Conservation (phyloP, 2,888 invertebrate species). For the Tetanocera ferruginea region DNA sequence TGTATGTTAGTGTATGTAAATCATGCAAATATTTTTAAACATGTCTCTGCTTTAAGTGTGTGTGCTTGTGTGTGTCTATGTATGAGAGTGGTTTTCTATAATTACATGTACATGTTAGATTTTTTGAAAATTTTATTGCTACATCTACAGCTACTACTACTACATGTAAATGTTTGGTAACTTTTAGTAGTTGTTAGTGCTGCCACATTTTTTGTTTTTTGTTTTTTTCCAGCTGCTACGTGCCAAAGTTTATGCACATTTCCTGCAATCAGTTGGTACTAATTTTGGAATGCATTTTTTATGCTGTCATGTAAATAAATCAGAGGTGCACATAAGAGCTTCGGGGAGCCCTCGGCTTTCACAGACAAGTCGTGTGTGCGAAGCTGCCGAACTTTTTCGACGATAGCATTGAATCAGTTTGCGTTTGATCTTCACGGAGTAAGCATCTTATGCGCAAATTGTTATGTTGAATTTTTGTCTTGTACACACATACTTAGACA, state of each 20-base stretch:
- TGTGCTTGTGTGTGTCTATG: not conserved
- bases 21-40: not conserved
- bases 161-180: not conserved
- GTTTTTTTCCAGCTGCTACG: not conserved
- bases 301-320: not conserved
- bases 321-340: no score
- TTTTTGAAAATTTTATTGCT: constrained; percentile 5
- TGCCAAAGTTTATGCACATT: constrained; percentile 16
- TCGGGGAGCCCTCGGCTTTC: no score
- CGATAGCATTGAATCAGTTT: no score
- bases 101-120: not conserved
- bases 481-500: no score
- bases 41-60: not conserved
- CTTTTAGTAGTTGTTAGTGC: not conserved
- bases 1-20: not conserved
- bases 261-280: constrained; percentile 1
- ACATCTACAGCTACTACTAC: not conserved
- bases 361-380: no score
- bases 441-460: no score
- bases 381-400: no score
- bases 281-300: not conserved
- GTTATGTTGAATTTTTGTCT: no score
- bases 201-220: not conserved
- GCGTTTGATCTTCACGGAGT: no score
- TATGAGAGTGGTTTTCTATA: not conserved